These are phyloP conservation scores for Calonectris borealis DNA, from an alignment of 2,113 vertebrate genomes.

Conservation along the genomic window DNA sequence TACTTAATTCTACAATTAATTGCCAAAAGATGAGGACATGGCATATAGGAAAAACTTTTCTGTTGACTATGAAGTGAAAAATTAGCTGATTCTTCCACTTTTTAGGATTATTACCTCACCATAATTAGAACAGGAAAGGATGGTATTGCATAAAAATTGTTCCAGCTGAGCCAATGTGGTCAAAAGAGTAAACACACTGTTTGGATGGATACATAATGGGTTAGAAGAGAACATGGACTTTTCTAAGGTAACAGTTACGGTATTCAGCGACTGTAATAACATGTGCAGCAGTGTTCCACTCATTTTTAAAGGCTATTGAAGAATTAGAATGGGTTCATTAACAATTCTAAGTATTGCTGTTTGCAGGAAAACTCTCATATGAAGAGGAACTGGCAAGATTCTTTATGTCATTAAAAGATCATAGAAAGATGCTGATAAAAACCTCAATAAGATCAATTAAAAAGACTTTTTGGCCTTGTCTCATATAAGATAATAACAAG, in stretches of 20 bases:
- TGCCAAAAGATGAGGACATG: neutral
- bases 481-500: neutral
- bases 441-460: neutral
- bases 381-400: neutral
- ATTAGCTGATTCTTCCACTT: neutral
- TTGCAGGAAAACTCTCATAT: neutral
- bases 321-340: neutral
- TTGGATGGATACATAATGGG: neutral
- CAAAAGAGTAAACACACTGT: neutral
- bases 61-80: neutral
- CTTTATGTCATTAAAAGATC: neutral
- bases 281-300: neutral
- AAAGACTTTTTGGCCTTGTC: neutral
- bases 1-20: neutral
- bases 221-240: neutral
- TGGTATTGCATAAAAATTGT: neutral
- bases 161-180: neutral
- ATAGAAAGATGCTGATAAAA: neutral
- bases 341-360: neutral
- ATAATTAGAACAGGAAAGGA: neutral
- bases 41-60: neutral
- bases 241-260: neutral
- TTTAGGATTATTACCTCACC: neutral
- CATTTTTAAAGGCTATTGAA: neutral
- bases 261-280: neutral